phyloP scores from a whole-genome alignment of 2,888 invertebrate genomes.

The Cephus pygmeus region DNA sequence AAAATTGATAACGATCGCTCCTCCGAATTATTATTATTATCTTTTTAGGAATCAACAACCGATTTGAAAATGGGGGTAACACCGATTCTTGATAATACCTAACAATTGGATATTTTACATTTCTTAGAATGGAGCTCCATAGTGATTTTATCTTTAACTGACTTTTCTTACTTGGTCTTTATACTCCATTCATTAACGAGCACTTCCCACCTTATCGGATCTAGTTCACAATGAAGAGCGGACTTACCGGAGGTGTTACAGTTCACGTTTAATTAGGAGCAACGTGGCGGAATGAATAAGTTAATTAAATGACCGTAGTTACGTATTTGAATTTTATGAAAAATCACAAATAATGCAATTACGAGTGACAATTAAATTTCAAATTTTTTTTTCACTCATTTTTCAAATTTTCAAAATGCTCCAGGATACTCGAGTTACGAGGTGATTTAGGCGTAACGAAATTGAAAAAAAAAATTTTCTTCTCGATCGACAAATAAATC shows the following conservation, averaged over 20 bases:
- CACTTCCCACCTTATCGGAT: slow-evolving; percentile 52
- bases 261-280: slow-evolving; percentile 62
- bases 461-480: background rate
- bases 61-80: background rate
- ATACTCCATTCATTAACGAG: slow-evolving; percentile 45
- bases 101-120: background rate
- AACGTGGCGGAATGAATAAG: slow-evolving; percentile 59
- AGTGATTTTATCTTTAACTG: background rate
- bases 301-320: slow-evolving; percentile 52
- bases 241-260: slow-evolving; percentile 58
- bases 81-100: background rate
- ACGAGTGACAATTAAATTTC: background rate
- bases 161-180: background rate
- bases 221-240: slow-evolving; percentile 40
- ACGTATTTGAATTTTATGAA: background rate
- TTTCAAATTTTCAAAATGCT: background rate
- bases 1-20: background rate
- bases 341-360: background rate
- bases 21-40: background rate
- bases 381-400: background rate
- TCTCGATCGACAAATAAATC: background rate
- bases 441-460: background rate
- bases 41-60: no score
- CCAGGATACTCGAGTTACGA: background rate
- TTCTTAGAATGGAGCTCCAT: background rate